Evolutionary conservation across 2,797 vertebrate genomes (phyloP).

Genomic region (Podarcis lilfordi): DNA sequence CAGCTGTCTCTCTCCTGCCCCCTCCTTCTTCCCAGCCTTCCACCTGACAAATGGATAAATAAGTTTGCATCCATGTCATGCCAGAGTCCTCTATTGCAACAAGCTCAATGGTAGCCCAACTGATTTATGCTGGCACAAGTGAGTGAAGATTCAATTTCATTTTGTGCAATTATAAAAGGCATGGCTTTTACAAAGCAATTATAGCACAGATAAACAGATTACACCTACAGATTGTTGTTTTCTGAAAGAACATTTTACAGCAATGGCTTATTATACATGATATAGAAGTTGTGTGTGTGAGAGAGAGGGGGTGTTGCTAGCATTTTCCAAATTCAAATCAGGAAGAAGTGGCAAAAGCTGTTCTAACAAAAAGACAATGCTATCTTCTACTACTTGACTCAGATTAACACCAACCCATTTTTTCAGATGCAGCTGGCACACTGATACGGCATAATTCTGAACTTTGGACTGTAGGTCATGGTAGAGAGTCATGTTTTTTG

Average conservation of each 20-base stretch:
- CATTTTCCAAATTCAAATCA: too few species aligned
- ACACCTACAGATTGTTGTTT: neutral
- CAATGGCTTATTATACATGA: neutral
- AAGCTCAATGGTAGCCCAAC: neutral
- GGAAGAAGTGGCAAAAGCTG: conserved; percentile 18
- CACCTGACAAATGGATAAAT: neutral
- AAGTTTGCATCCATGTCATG: neutral
- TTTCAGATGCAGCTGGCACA: neutral
- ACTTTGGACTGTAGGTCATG: neutral
- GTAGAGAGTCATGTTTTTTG: neutral
- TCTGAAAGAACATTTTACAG: neutral
- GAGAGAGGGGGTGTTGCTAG: too few species aligned
- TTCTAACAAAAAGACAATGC: neutral
- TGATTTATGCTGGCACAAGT: conserved; percentile 5
- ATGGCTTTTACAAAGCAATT: neutral
- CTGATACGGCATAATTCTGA: neutral
- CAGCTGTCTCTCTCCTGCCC: neutral
- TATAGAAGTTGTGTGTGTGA: conserved; percentile 16
- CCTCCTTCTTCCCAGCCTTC: neutral
- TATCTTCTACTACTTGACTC: neutral
- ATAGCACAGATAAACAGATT: conserved; percentile 35
- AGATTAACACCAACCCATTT: neutral
- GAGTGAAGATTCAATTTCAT: conserved; percentile 2
- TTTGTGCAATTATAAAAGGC: conserved; percentile 10
- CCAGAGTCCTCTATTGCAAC: neutral